Conservation (phyloP, 2,113 vertebrate species). For the Nasalis larvatus region DNA sequence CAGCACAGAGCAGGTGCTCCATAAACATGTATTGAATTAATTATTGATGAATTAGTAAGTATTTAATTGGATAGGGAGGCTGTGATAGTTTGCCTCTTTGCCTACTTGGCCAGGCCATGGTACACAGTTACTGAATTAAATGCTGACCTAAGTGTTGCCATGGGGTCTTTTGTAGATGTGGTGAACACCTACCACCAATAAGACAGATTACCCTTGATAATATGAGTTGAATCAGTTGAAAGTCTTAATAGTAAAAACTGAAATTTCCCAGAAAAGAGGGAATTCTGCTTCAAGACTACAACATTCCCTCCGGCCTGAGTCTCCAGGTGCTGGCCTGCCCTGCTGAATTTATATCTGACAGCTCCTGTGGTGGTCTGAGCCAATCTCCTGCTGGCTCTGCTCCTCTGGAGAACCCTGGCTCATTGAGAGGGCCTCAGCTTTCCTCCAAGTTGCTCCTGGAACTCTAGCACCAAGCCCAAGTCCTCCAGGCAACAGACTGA, state of each 20-base stretch:
- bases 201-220: neutral
- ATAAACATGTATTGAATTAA: neutral
- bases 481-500: neutral
- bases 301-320: neutral
- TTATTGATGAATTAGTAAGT: neutral
- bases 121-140: neutral
- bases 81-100: neutral
- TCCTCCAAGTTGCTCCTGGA: neutral
- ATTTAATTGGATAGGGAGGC: no score
- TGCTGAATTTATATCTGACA: neutral
- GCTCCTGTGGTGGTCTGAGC: no score
- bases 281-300: neutral
- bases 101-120: neutral
- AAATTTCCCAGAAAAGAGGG: neutral
- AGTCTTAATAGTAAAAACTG: neutral
- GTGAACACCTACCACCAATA: neutral
- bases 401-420: neutral
- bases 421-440: neutral
- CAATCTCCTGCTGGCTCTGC: neutral
- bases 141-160: neutral
- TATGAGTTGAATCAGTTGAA: neutral
- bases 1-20: neutral
- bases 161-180: neutral
- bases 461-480: neutral
- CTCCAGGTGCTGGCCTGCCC: neutral